These are phyloP conservation scores for Dasypolia templi DNA, from an alignment of 2,888 invertebrate species.

Conservation along the genomic window DNA sequence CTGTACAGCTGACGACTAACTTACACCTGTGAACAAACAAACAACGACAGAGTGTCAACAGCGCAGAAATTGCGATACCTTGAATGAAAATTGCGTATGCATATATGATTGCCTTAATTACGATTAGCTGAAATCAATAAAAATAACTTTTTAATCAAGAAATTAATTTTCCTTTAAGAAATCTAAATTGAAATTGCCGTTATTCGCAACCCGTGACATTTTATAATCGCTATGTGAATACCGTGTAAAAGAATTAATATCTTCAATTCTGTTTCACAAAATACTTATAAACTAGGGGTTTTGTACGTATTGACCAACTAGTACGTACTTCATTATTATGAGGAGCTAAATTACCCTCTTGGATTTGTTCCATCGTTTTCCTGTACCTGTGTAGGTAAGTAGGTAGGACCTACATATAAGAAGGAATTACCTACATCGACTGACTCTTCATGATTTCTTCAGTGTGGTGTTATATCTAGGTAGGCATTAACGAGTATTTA, in stretches of 20 bases:
- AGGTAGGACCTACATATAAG: neutral
- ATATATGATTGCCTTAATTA: constrained; percentile 60
- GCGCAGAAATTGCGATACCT: constrained; percentile 30
- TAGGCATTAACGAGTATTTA: constrained; percentile 9
- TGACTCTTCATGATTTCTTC: constrained; percentile 11
- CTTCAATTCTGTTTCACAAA: constrained; percentile 57
- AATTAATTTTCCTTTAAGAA: constrained; percentile 66
- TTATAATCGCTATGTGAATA: constrained; percentile 66
- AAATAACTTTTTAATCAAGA: constrained; percentile 66
- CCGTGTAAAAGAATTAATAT: constrained; percentile 66
- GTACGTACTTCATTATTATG: constrained; percentile 10
- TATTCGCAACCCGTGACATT: constrained; percentile 66
- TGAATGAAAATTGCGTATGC: constrained; percentile 32
- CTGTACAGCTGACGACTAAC: neutral
- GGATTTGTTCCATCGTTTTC: constrained; percentile 22
- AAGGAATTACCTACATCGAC: neutral
- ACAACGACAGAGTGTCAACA: constrained; percentile 15
- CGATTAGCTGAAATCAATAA: constrained; percentile 63
- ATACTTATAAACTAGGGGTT: constrained; percentile 44
- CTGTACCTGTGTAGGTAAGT: neutral
- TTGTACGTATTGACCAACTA: constrained; percentile 20
- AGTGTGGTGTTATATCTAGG: neutral
- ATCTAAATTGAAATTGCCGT: constrained; percentile 66
- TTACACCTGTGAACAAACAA: constrained; percentile 23
- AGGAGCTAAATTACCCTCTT: constrained; percentile 12